Conservation (phyloP, 2,797 vertebrate species). For the Tadarida brasiliensis region DNA sequence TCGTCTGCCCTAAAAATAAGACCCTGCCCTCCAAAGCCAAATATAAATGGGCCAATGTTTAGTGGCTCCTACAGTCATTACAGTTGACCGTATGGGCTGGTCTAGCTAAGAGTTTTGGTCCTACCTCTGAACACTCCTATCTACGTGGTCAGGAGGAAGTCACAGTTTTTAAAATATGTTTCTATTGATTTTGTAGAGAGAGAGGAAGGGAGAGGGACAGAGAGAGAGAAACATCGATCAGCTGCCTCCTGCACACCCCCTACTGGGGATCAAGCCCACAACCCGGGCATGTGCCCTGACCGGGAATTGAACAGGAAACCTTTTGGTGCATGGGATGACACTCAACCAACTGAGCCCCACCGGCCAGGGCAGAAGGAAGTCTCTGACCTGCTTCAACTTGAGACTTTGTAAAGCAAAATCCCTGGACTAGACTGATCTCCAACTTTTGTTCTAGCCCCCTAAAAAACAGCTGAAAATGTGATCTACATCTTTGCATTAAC, state of each 20-base stretch:
- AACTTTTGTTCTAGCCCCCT: not conserved
- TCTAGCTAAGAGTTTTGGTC: not conserved
- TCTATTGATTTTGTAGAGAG: not conserved
- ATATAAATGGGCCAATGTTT: not conserved
- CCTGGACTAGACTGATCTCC: not conserved
- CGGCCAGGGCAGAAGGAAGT: not conserved
- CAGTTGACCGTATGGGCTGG: not conserved
- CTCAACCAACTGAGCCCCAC: not conserved
- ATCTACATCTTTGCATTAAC: not conserved
- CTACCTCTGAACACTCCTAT: not conserved
- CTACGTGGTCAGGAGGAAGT: not conserved
- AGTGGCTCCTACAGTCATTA: not conserved
- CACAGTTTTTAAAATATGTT: not conserved
- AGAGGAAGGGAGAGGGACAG: not conserved
- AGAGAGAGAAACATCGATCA: not conserved
- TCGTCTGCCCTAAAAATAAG: not conserved
- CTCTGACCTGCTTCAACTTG: not conserved
- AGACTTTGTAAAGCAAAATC: not conserved
- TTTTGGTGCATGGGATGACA: not conserved
- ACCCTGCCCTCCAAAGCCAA: not conserved
- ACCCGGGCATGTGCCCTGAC: not conserved
- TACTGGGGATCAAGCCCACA: not conserved
- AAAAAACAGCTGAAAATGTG: not conserved
- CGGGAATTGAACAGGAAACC: not conserved
- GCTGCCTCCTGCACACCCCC: not conserved